Evolutionary conservation across 1,140 invertebrate genomes (phyloP), one percentile per base, ranked within the genome.

Genomic region (Diuraphis noxia): DNA sequence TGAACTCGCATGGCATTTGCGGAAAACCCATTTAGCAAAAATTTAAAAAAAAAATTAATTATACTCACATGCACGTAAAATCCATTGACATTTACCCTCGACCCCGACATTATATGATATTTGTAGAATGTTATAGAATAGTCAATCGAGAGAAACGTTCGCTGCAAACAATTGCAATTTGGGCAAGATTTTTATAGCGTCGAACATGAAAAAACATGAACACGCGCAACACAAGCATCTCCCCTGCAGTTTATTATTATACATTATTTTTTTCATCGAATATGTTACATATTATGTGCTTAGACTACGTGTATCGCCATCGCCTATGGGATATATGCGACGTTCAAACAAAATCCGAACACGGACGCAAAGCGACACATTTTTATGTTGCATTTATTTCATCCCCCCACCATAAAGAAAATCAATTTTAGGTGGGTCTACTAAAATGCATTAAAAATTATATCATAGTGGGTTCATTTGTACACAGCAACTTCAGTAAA

Each of bases 371-470:
- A 25, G 63, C 7, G 88, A 43, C 38, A 41, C 13, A 30, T 41
- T 9, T 46, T 91, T 52, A 81, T 91, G 4, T 91, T 40, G 43
- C 89, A 82, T 91, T 91, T 3, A 72, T 25, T 82, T 91, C 5
- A 38, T 82, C 89, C 88, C 72, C 72, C 88, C 41, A 38, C 41
- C 41, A 9, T 49, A 90, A 90, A 90, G 13, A 79, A 49, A 46
- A 88, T 63, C 25, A 34, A 63, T 56, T 91, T 90, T 82, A 46
- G 89, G 43, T 40, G 89, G 89, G 77, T 91, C 89, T 91, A 91
- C 89, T 91, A 40, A 91, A 91, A 91, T 91, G 89, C 77, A 23
- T n/a, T 38, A 38, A 38, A 38, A 87, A 87, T 49, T 25, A 34
- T 21, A 36, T 36, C 17, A 9, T 4, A 8, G 19, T 2, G 17